Evolutionary conservation across 2,797 vertebrate genomes (phyloP).

Genomic region (Pteropus rufus): DNA sequence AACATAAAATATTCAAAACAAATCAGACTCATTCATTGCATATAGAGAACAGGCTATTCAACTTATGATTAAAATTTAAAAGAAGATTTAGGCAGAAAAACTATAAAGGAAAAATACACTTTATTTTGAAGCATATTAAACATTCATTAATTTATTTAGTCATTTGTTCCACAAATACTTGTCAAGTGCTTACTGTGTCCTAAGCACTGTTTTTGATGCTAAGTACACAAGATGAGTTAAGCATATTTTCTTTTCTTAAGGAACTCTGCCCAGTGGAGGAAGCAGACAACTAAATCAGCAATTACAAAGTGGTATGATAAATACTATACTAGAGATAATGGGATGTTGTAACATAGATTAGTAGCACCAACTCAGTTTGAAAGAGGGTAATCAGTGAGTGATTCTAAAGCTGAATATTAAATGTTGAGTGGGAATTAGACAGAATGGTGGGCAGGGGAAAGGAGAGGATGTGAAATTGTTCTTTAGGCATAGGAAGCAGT

Average conservation of each 20-base stretch:
- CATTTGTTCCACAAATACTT: slow-evolving; percentile 2
- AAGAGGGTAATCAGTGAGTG: neutral
- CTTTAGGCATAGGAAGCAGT: neutral
- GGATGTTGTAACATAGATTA: neutral
- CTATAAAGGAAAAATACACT: neutral
- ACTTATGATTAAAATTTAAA: slow-evolving; percentile 48
- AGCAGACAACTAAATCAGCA: neutral
- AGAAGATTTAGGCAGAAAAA: slow-evolving; percentile 41
- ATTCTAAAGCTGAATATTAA: neutral
- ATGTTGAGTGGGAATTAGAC: neutral
- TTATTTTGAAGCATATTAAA: neutral
- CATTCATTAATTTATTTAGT: slow-evolving; percentile 16
- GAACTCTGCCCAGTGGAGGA: neutral
- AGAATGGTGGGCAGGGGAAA: neutral
- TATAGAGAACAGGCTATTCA: slow-evolving; percentile 35
- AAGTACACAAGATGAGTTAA: neutral
- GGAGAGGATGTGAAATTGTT: neutral
- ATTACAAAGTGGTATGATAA: neutral
- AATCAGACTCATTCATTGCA: slow-evolving; percentile 37
- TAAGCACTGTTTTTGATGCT: neutral
- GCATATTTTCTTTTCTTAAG: neutral
- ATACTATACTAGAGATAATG: neutral
- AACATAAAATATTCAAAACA: slow-evolving; percentile 48
- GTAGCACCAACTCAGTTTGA: neutral
- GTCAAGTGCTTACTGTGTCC: neutral